Conservation (phyloP, 2,888 invertebrate genomes). For the Zhengitettix transpicula region DNA sequence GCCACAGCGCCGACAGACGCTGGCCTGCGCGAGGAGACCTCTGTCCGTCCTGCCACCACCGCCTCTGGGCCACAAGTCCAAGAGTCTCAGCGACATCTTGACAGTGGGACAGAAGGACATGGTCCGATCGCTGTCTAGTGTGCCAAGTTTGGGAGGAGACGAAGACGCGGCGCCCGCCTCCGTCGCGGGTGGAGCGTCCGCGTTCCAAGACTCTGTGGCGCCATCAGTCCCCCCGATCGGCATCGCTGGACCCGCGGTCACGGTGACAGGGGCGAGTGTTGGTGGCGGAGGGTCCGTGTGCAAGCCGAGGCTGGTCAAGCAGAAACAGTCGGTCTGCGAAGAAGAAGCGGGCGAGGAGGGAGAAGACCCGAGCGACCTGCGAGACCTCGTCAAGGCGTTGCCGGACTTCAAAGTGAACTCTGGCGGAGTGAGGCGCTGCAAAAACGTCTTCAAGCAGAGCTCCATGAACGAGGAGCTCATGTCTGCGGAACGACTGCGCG, state of each 20-base stretch:
- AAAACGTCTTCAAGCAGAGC: conserved; percentile 60
- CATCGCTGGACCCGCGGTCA: conserved; percentile 1
- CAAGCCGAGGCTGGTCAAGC: conserved; percentile 64
- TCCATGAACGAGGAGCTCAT: conserved; percentile 80
- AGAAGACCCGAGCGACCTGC: conserved; percentile 53
- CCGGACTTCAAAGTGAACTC: conserved; percentile 23
- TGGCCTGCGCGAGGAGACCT: conserved; percentile 25
- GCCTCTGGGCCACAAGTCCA: conserved; percentile 43
- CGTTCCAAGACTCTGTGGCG: neutral
- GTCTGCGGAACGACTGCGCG: conserved; percentile 67
- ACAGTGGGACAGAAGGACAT: conserved; percentile 54
- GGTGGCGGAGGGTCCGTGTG: neutral
- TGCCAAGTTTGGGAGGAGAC: conserved; percentile 41
- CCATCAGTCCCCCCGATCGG: neutral
- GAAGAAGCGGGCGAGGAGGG: conserved; percentile 23
- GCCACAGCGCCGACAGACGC: conserved; percentile 37
- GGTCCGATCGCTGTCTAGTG: conserved; percentile 57
- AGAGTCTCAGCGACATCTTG: conserved; percentile 68
- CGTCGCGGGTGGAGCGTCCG: neutral
- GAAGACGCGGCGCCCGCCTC: conserved; percentile 16
- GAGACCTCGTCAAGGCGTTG: conserved; percentile 42
- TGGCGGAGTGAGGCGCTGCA: conserved; percentile 21
- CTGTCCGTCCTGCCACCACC: conserved; percentile 24
- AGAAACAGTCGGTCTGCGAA: conserved; percentile 69
- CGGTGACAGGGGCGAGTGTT: conserved; percentile 2